Conservation (phyloP, 2,797 vertebrate species). For the Gallinago solitaria region DNA sequence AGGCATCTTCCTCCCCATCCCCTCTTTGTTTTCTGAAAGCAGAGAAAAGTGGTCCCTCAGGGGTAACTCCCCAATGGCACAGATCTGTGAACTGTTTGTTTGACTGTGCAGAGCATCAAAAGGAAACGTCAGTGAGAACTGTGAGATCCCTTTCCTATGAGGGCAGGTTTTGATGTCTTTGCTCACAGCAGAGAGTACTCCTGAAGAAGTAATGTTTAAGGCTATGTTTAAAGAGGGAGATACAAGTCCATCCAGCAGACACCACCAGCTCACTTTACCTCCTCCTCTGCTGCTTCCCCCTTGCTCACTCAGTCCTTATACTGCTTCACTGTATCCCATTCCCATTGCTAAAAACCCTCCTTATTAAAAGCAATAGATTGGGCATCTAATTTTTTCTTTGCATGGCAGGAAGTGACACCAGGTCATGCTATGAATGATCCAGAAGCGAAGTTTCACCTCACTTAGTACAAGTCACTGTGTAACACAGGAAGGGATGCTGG, state of each 20-base stretch:
- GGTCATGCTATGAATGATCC: neutral
- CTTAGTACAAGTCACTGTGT: neutral
- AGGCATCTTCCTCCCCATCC: neutral
- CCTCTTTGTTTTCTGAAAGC: neutral
- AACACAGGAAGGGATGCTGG: neutral
- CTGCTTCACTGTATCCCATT: neutral
- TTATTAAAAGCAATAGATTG: neutral
- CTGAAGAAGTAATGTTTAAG: neutral
- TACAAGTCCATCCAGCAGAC: accelerated
- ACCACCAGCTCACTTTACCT: accelerated
- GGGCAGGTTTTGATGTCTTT: neutral
- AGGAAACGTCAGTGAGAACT: neutral
- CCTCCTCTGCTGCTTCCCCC: neutral
- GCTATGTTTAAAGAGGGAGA: neutral
- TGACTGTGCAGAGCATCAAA: neutral
- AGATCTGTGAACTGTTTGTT: neutral
- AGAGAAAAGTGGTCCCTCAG: neutral
- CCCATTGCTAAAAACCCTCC: neutral
- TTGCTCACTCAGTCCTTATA: neutral
- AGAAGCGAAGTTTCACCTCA: neutral
- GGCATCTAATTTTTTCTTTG: neutral
- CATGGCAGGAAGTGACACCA: neutral
- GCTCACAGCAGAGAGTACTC: neutral
- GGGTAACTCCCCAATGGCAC: neutral
- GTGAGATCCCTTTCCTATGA: accelerated